A percentile compares a stretch with the other conserved stretches of the same genome.
Conservation (phyloP, 2,113 vertebrate species). For the Gambusia affinis region DNA sequence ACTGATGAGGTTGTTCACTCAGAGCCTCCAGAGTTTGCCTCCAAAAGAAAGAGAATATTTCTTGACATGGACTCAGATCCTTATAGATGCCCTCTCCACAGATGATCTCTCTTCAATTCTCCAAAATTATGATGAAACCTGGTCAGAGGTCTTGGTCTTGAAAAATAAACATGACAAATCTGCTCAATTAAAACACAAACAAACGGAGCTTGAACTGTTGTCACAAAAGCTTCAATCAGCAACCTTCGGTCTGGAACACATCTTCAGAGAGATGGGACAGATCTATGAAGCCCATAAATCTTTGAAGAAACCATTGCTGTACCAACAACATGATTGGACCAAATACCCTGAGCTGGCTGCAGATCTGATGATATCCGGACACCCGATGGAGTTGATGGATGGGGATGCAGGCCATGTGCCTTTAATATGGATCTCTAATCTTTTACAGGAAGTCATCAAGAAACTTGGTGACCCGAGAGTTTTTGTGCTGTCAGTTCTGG, state of each 20-base stretch:
- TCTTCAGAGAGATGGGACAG: slow-evolving; percentile 82
- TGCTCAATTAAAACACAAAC: neutral
- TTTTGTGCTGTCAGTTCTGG: slow-evolving; percentile 83
- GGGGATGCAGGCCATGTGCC: slow-evolving; percentile 83
- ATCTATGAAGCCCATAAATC: slow-evolving; percentile 77
- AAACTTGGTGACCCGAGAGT: slow-evolving; percentile 75
- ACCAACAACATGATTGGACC: neutral
- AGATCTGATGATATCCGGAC: slow-evolving; percentile 79
- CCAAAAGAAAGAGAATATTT: slow-evolving; percentile 68
- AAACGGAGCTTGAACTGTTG: slow-evolving; percentile 60
- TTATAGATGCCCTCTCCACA: slow-evolving; percentile 58
- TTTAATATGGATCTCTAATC: slow-evolving; percentile 77
- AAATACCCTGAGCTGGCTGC: slow-evolving; percentile 73
- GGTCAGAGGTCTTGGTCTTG: slow-evolving; percentile 55
- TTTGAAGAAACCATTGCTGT: slow-evolving; percentile 1
- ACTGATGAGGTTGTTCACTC: slow-evolving; percentile 38
- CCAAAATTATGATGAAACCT: slow-evolving; percentile 57
- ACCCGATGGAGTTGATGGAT: slow-evolving; percentile 85
- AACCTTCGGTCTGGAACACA: slow-evolving; percentile 77
- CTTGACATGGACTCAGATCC: slow-evolving; percentile 71
- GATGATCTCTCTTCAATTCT: slow-evolving; percentile 49
- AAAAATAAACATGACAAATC: slow-evolving; percentile 54
- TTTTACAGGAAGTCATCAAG: slow-evolving; percentile 77
- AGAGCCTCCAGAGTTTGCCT: slow-evolving; percentile 34
- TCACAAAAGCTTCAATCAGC: slow-evolving; percentile 60